Evolutionary conservation across 2,113 vertebrate species (phyloP).

Genomic region (Carassius gibelio): DNA sequence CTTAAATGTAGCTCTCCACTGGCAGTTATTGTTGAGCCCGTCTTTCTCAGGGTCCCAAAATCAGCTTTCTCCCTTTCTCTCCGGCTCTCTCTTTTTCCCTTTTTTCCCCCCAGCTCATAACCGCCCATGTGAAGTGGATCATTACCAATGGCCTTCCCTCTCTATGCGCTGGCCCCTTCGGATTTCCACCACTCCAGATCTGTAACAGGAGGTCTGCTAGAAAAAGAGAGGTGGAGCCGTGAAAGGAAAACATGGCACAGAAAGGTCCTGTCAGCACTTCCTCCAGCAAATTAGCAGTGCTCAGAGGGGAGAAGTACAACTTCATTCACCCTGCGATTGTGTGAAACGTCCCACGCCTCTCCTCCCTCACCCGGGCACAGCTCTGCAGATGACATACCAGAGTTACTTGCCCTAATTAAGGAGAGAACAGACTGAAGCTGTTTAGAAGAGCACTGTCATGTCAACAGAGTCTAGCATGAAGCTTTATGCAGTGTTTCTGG

Average conservation of each 20-base stretch:
- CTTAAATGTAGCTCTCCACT: constrained; percentile 88
- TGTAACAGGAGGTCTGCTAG: constrained; percentile 76
- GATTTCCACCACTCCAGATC: constrained; percentile 86
- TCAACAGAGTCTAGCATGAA: neutral
- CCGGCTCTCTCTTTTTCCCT: neutral
- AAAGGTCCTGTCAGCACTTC: constrained; percentile 95
- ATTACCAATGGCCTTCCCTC: constrained; percentile 83
- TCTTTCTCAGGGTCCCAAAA: constrained; percentile 88
- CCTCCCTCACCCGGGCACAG: constrained; percentile 69
- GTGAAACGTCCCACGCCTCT: constrained; percentile 69
- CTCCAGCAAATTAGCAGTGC: constrained; percentile 92
- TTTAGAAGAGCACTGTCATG: neutral
- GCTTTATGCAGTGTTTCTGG: no score
- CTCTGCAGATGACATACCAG: constrained; percentile 79
- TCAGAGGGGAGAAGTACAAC: constrained; percentile 87
- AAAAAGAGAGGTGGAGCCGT: constrained; percentile 77
- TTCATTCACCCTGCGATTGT: constrained; percentile 92
- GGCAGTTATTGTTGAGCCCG: constrained; percentile 84
- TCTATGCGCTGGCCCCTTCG: constrained; percentile 81
- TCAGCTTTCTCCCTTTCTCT: constrained; percentile 66
- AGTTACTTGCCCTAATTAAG: constrained; percentile 92
- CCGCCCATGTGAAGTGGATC: constrained; percentile 88
- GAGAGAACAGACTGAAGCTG: constrained; percentile 69
- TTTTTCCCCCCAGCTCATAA: constrained; percentile 72
- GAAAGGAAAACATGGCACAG: constrained; percentile 88